phyloP scores from a whole-genome alignment of 53 echinoderm and acorn worm genomes.

The Zoroaster sp. region DNA sequence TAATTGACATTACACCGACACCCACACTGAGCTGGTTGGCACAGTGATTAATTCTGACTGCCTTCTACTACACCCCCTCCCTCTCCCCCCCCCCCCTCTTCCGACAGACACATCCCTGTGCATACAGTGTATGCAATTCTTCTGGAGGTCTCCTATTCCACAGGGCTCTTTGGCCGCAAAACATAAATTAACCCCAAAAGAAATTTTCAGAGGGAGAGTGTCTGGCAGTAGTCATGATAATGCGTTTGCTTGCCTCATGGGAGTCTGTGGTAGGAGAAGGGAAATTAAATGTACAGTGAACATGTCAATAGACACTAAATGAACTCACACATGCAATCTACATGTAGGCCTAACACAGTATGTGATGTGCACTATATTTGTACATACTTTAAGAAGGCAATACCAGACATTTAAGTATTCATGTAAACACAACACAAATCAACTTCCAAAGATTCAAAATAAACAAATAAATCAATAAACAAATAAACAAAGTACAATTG shows the following conservation, averaged over 20 bases:
- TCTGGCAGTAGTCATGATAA: background rate
- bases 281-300: background rate
- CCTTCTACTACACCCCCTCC: background rate
- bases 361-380: too few relatives aligned
- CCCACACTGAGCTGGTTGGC: background rate
- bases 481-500: too few relatives aligned
- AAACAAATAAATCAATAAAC: too few relatives aligned
- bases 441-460: too few relatives aligned
- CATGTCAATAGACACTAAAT: background rate
- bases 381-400: too few relatives aligned
- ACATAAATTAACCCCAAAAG: background rate
- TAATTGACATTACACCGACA: too few relatives aligned
- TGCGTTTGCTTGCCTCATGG: background rate
- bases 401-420: too few relatives aligned
- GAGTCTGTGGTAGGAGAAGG: background rate
- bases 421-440: too few relatives aligned
- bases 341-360: background rate
- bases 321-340: background rate
- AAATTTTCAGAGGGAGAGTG: background rate
- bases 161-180: background rate
- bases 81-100: background rate
- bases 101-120: background rate
- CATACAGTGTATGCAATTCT: background rate
- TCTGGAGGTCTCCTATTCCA: background rate
- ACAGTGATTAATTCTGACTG: background rate